These are phyloP conservation scores for Ceratina japonica DNA, from an alignment of 1,140 invertebrate species.

Conservation along the genomic window DNA sequence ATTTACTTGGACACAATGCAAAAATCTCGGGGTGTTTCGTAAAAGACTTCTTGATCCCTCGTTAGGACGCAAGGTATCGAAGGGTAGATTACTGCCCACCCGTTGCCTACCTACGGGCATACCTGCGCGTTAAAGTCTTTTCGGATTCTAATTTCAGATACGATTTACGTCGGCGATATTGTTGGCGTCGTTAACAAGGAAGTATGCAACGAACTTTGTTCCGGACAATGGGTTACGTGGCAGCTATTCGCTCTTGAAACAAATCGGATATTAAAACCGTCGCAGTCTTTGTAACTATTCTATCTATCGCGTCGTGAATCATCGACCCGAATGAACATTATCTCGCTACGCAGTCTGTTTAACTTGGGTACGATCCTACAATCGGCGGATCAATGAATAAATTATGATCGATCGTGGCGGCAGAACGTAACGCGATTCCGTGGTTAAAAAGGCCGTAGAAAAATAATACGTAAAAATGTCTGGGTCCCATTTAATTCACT, in stretches of 20 bases:
- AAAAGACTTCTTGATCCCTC: slow-evolving; percentile 19
- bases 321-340: slow-evolving; percentile 6
- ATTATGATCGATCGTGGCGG: slow-evolving; percentile 24
- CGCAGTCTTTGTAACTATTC: slow-evolving; percentile 4
- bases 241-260: not conserved
- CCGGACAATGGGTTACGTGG: not conserved
- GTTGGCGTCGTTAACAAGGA: slow-evolving; percentile 7
- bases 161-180: not conserved
- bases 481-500: slow-evolving; percentile 43
- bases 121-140: slow-evolving; percentile 41
- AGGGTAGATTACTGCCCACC: too few species aligned
- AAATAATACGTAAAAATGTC: slow-evolving; percentile 54
- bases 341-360: not conserved
- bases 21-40: not conserved
- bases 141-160: not conserved
- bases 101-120: not conserved
- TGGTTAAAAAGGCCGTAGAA: slow-evolving; percentile 50
- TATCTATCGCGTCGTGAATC: slow-evolving; percentile 5
- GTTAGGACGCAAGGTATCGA: not conserved
- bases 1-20: not conserved
- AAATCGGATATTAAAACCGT: slow-evolving; percentile 6
- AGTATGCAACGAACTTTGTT: not conserved
- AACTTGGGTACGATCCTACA: not conserved
- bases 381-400: slow-evolving; percentile 21
- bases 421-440: slow-evolving; percentile 27